Base-by-base conservation (phyloP, 2,888 invertebrate genomes). In the Agonum fuliginosum region DNA sequence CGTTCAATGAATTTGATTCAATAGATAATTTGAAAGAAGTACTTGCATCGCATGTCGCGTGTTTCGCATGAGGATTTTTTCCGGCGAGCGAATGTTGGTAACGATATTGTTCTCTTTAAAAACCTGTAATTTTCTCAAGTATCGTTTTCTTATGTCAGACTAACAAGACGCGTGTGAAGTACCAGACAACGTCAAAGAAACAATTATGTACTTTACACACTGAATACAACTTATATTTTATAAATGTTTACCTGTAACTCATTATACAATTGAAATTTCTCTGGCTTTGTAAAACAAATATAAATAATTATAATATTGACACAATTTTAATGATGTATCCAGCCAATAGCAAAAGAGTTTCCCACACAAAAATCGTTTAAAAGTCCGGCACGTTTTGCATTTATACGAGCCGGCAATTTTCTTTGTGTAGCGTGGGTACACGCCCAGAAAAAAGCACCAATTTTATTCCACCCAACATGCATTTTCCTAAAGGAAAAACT, bases 341-440 rank as follows among this genome's bases (percentile, higher is more conserved):
- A n/a, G n/a, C n/a, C n/a, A n/a, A n/a, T n/a, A n/a, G n/a, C n/a
- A n/a, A n/a, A n/a, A n/a, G n/a, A n/a, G n/a, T n/a, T n/a, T n/a
- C n/a, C n/a, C n/a, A n/a, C n/a, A n/a, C n/a, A n/a, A n/a, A n/a
- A n/a, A n/a, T n/a, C n/a, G n/a, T n/a, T n/a, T n/a, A n/a, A n/a
- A n/a, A n/a, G n/a, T n/a, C n/a, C 79, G 79, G 79, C 80, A 12
- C 65, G 79, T 81, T 82, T 83, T 82, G 82, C 83, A 83, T 83
- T 83, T 83, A 83, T 82, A 83, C 82, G 82, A 83, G 81, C 79
- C 80, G 65, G 27, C 19, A 75, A 41, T 67, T 37, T 67, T 51
- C 71, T 72, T 34, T 72, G 54, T 72, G 12, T 19, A 8, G 14
- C 37, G 34, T 34, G 5, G 34, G 5, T 34, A 34, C 17, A 48